Evolutionary conservation across 2,797 vertebrate genomes (phyloP), one percentile per base, ranked within the genome.

Genomic region (Podarcis siculus): DNA sequence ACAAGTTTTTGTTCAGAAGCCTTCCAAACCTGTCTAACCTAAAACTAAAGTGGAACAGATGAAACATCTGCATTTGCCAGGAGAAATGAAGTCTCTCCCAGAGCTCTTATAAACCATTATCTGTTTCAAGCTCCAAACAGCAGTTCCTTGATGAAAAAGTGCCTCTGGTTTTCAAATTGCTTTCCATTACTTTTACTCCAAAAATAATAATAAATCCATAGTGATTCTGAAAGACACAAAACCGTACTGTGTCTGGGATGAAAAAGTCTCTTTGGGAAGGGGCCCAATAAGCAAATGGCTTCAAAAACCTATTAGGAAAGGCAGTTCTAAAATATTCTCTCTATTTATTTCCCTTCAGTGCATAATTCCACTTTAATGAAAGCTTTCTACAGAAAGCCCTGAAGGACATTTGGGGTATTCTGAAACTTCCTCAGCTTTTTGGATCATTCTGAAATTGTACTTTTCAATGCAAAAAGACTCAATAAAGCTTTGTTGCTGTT

Each of bases 281-380:
- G 83, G 85, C 9, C 23, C 8, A 13, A 67, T 71, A 49, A 69
- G 32, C 79, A 45, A 42, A 35, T 4, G 30, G 78, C 69, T 81
- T 58, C 15, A 30, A 61, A 58, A 81, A 55, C 2, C 39, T 55
- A 21, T n/a, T 30, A 8, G 55, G n/a, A 35, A 19, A 23, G 39
- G 13, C n/a, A 27, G 1, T 64, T 81, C 42, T 30, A 42, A 72
- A 72, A 17, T 61, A 4, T 58, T 72, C 21, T 21, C 32, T 72
- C 17, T 42, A 42, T 39, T 82, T 85, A 76, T 61, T 76, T 27
- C 35, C 49, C 55, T 61, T 13, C 12, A 30, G 3, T 8, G 30
- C 1, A 6, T 76, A 85, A 85, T 76, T 85, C 83, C 83, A 76
- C 83, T 66, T 30, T 77, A 64, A 85, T 85, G 73, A 77, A 76